Evolutionary conservation across 1,140 invertebrate species (phyloP).

Genomic region (Helicoverpa armigera): DNA sequence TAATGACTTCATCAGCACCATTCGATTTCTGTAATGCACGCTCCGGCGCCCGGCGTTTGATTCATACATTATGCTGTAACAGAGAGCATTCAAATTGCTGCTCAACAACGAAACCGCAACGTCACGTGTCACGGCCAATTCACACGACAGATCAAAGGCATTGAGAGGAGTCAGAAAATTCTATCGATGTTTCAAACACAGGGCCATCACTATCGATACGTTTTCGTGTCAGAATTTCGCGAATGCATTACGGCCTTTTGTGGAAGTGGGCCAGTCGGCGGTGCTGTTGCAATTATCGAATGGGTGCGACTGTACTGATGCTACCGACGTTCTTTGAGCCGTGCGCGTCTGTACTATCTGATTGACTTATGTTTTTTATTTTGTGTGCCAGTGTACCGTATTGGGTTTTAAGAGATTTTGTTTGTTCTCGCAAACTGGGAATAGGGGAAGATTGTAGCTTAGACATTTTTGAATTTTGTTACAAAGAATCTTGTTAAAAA

Average conservation of each 20-base stretch:
- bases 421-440: slow-evolving; percentile 10
- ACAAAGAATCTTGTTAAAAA: background rate
- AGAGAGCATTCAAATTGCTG: slow-evolving; percentile 38
- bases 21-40: slow-evolving; percentile 38
- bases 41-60: background rate
- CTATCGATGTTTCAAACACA: slow-evolving; percentile 45
- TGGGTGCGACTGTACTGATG: slow-evolving; percentile 41
- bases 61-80: slow-evolving; percentile 33
- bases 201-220: slow-evolving; percentile 42
- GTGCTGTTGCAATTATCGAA: slow-evolving; percentile 59
- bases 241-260: slow-evolving; percentile 62
- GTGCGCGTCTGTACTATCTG: slow-evolving; percentile 47
- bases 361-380: slow-evolving; percentile 50
- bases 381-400: slow-evolving; percentile 42
- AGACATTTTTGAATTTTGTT: background rate
- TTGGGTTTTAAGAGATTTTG: slow-evolving; percentile 51
- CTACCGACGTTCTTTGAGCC: slow-evolving; percentile 46
- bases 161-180: slow-evolving; percentile 38
- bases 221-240: slow-evolving; percentile 55
- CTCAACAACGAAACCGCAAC: slow-evolving; percentile 27
- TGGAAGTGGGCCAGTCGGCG: slow-evolving; percentile 56
- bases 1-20: slow-evolving; percentile 43
- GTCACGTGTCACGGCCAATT: slow-evolving; percentile 38
- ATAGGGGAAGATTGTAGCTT: slow-evolving; percentile 7
- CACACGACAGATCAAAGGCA: slow-evolving; percentile 37